Evolutionary conservation across 1,140 invertebrate species (phyloP), one percentile per base, ranked within the genome.

Genomic region (Conus ventricosus): DNA sequence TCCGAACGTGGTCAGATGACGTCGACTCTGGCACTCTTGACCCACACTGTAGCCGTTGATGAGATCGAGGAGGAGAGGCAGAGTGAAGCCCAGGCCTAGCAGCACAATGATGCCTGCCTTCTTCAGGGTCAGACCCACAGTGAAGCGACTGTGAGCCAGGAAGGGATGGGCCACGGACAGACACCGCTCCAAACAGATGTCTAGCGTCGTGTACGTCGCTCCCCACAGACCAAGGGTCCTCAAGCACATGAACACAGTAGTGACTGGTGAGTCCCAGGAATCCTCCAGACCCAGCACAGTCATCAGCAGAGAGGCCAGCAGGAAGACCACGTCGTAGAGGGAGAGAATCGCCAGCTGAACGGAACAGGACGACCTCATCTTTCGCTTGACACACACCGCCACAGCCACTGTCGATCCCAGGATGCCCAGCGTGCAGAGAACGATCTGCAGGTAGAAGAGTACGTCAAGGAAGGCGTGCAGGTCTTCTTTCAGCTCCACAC

Each of bases 371-470:
- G 84, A 75, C 51, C 84, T 85, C 39, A 54, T 39, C 13, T 53
- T 23, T 54, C 63, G 10, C 63, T 25, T 17, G 25, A 85, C 25
- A 27, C 25, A 85, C 57, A 71, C 84, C 25, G n/a, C 39, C 5
- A n/a, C 63, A 8, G 84, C 84, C 17, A 85, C 51, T 4, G 11
- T 11, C 15, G 84, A 67, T 25, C 84, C 84, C 15, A 76, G 54
- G 25, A 53, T 53, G 84, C 84, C 84, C 8, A 76, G 11, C 2
- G 51, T n/a, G 39, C 25, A n/a, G 27, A 85, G 60, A 15, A 20
- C 84, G 60, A 85, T 75, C 84, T 85, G 84, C 51, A 75, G 39
- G 25, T 63, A 85, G 63, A 67, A 85, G 63, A 53, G n/a, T 25
- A 75, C 84, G 84, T 85, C 25, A 7, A 85, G 84, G 51, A 76